Percentiles rank a stretch among this genome's conserved stretches.
phyloP scores from a whole-genome alignment of 2,888 invertebrate species.

The Volucella inflata region DNA sequence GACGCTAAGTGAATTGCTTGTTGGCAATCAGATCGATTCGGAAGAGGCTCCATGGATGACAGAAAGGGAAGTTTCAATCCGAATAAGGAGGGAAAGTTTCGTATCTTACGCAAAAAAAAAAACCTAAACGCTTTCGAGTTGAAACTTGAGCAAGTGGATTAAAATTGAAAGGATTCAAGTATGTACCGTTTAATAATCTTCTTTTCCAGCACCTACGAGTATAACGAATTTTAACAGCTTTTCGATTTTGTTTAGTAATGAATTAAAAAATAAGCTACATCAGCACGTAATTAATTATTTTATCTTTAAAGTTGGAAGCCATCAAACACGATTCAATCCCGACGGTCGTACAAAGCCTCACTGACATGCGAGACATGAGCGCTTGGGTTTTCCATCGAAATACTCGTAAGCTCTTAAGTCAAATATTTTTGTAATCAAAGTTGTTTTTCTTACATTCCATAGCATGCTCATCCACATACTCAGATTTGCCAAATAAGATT shows the following conservation, averaged over 20 bases:
- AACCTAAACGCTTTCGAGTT: not conserved
- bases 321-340: too few species aligned
- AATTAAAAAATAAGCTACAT: not conserved
- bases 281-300: constrained; percentile 5
- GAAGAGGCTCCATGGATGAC: not conserved
- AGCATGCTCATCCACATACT: too few species aligned
- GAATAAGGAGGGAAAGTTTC: not conserved
- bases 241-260: not conserved
- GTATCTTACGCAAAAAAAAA: too few species aligned
- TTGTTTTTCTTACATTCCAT: too few species aligned
- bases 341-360: too few species aligned
- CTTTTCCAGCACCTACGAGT: not conserved
- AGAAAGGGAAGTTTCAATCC: constrained; percentile 13
- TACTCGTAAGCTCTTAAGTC: too few species aligned
- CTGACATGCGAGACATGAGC: too few species aligned
- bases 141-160: constrained; percentile 23
- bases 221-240: not conserved
- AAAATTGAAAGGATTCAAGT: constrained; percentile 17
- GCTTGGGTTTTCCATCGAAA: too few species aligned
- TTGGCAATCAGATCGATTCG: constrained; percentile 21
- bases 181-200: not conserved
- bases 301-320: too few species aligned
- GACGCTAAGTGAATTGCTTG: constrained; percentile 51
- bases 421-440: too few species aligned
- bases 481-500: too few species aligned